Base-by-base conservation (phyloP, 2,113 vertebrate genomes). In the Catagonus wagneri region DNA sequence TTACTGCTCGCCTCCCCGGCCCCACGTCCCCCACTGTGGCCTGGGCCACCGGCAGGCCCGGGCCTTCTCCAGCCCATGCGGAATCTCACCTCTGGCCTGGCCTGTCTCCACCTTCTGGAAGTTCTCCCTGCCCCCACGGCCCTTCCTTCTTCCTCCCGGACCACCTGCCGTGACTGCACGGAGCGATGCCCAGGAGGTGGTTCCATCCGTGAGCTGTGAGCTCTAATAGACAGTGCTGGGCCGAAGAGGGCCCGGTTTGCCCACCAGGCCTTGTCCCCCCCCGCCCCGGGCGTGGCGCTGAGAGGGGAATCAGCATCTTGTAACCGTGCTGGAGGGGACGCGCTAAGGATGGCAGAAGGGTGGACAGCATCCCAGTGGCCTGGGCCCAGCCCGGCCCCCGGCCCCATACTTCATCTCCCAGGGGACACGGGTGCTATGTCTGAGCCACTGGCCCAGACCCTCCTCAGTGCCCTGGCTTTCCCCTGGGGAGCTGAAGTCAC, bases 291-390 rank as follows among this genome's bases (percentile, higher is more conserved):
- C 10, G 0, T 20, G 83, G 44, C 19, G 20, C 50, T 12, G 9
- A n/a, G 29, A 79, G 23, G 84, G 44, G 2, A 13, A 11, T 10
- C 15, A 52, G 34, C 44, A 23, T n/a, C 76, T 50, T n/a, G 16
- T 76, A 81, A 66, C 58, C 88, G 83, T 74, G 76, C 56, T 25
- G 22, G 27, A 79, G 22, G 23, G 63, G 56, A 61, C 75, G 16
- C 22, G n/a, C 61, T 61, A 54, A 95, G 22, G 39, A 32, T 9
- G 63, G 29, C 68, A 85, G 79, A 93, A 71, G 84, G 39, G 72
- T 44, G 44, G 39, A 27, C 14, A 32, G 34, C 29, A 23, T 44
- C 52, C 63, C 0, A 0, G 12, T 66, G 61, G 44, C 54, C 65
- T 36, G 60, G 4, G n/a, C 4, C n/a, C 52, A 54, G 34, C 11